Evolutionary conservation across 2,888 invertebrate species (phyloP).

Genomic region (Agrochola lychnidis): DNA sequence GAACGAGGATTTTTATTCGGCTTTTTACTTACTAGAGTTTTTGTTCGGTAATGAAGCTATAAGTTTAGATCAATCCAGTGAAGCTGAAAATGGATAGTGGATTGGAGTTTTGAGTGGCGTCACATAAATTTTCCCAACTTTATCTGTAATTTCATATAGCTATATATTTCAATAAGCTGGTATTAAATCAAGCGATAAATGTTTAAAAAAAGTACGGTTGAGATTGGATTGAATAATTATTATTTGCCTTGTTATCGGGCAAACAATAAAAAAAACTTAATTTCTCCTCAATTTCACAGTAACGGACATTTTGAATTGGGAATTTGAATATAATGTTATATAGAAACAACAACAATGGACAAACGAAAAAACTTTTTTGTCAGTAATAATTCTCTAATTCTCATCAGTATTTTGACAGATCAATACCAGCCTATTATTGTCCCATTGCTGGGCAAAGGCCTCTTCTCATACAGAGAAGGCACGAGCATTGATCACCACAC

Average conservation of each 20-base stretch:
- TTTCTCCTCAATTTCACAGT: background rate
- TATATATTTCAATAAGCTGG: background rate
- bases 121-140: background rate
- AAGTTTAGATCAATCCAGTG: conserved; percentile 6
- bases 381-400: conserved; percentile 1
- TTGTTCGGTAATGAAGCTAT: conserved; percentile 6
- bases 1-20: conserved; percentile 35
- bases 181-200: background rate
- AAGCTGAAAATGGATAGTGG: background rate
- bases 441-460: no score
- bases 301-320: background rate
- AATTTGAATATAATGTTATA: background rate
- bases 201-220: background rate
- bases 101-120: background rate
- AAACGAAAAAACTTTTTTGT: background rate
- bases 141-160: background rate
- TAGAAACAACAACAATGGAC: background rate
- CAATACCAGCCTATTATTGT: background rate
- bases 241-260: background rate
- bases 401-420: conserved; percentile 5
- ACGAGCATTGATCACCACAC: no score
- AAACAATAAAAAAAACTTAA: background rate
- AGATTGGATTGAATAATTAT: background rate
- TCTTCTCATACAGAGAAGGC: no score
- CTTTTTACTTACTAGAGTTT: background rate